Evolutionary conservation across 2,888 invertebrate species (phyloP), one percentile per base, ranked within the genome.

Genomic region (Ormyrus thymus): DNA sequence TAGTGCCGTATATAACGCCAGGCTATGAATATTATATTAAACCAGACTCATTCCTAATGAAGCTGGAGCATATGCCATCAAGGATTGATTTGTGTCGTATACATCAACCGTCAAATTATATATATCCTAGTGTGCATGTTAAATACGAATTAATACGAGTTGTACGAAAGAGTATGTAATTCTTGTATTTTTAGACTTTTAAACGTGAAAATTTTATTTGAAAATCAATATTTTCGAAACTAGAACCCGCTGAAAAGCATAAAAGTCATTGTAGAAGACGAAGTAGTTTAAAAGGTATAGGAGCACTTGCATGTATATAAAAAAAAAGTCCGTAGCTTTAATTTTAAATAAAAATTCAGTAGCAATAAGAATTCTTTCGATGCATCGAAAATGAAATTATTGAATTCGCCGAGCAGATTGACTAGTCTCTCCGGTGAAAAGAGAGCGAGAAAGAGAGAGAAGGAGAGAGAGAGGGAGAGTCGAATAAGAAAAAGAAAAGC

Each of bases 341-440:
- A 59, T 65, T 50, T n/a, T 43, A 65, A 58, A 70, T 58, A 62
- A 64, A 76, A 64, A 43, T 53, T 56, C 53, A 56, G 48, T 15
- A 7, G 11, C 0, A 5, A 46, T 51, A 48, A 45, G n/a, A 72
- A 59, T 58, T 56, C 48, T 48, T n/a, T 59, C 45, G 45, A 65
- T 48, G 58, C 64, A 53, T 48, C 62, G 59, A 15, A 51, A 70
- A 70, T 70, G 45, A 65, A 56, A 51, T 11, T 65, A 70, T 76
- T 50, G 45, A 74, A 59, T 70, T 48, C 56, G 51, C 65, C 74
- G 58, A 7, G 6, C 69, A 46, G 62, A 70, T 74, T 51, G 68
- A 68, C 68, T 70, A 61, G 50, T 45, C 56, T 50, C n/a, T 46
- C 8, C 29, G 0, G 29, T 13, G 1, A 48, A 51, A 58, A 55